phyloP scores from a whole-genome alignment of 2,797 vertebrate species.

The Acrossocheilus fasciatus region DNA sequence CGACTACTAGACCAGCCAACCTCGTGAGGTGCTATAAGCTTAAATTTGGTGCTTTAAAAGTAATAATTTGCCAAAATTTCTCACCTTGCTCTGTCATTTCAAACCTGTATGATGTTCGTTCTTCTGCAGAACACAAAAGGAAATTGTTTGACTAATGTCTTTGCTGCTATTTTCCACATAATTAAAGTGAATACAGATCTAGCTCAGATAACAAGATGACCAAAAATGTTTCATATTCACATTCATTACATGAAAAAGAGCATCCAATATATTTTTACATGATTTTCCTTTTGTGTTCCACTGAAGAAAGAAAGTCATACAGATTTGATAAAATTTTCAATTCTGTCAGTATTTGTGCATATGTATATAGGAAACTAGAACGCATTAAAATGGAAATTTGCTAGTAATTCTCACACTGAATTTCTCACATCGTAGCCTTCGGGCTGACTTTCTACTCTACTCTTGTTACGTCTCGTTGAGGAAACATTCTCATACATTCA shows the following conservation, averaged over 20 bases:
- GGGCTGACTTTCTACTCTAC: neutral
- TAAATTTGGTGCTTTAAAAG: conserved; percentile 6
- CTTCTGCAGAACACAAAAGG: neutral
- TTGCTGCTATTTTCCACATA: neutral
- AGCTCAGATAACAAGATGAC: neutral
- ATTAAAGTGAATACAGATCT: neutral
- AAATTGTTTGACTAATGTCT: neutral
- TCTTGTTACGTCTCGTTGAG: conserved; percentile 8
- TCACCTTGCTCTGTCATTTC: neutral
- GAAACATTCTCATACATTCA: conserved; percentile 2
- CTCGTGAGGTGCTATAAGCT: neutral
- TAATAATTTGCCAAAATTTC: neutral
- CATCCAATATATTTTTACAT: neutral
- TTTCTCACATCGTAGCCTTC: neutral
- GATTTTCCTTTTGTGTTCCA: neutral
- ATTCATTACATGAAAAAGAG: neutral
- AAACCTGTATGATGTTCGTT: neutral
- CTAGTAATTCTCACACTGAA: conserved; percentile 6
- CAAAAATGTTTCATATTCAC: neutral
- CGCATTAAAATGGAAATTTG: conserved; percentile 2
- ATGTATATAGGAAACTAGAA: neutral
- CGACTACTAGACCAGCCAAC: neutral
- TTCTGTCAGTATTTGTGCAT: neutral
- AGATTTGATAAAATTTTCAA: neutral
- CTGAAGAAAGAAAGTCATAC: neutral